Evolutionary conservation across 2,797 vertebrate species (phyloP).

Genomic region (Chromis chromis): DNA sequence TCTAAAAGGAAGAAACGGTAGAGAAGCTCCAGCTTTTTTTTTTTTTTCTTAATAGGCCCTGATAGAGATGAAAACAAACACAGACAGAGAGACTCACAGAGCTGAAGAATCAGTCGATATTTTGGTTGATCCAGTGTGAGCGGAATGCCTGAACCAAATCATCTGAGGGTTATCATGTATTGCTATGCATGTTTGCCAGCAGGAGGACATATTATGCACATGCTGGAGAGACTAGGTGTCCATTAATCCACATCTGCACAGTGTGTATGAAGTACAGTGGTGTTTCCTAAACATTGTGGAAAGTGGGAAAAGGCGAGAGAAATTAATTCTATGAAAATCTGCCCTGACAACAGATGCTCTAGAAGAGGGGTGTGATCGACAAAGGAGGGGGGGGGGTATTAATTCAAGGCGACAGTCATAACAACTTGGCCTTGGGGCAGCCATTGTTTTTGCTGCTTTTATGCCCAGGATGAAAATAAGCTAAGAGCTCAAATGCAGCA

Average conservation of each 20-base stretch:
- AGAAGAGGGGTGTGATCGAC: constrained; percentile 14
- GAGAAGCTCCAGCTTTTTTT: constrained; percentile 36
- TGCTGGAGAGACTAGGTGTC: background rate
- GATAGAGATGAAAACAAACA: constrained; percentile 65
- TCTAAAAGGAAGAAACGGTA: constrained; percentile 50
- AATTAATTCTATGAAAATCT: constrained; percentile 30
- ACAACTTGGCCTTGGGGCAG: constrained; percentile 26
- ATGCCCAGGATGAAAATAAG: constrained; percentile 22
- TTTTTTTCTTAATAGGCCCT: constrained; percentile 43
- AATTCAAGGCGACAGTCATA: constrained; percentile 30
- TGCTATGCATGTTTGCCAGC: constrained; percentile 18
- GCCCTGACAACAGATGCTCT: constrained; percentile 4
- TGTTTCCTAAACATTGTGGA: constrained; percentile 4
- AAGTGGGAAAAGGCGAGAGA: constrained; percentile 11
- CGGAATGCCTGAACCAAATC: constrained; percentile 28
- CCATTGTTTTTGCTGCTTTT: constrained; percentile 21
- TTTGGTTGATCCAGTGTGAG: constrained; percentile 39
- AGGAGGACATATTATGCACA: background rate
- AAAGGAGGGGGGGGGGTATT: background rate
- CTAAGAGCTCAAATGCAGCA: constrained; percentile 8
- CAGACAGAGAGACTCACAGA: constrained; percentile 26
- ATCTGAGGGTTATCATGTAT: constrained; percentile 7
- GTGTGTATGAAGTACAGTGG: background rate
- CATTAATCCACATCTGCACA: background rate
- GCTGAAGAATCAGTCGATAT: constrained; percentile 50